Evolutionary conservation across 2,797 vertebrate species (phyloP).

Genomic region (Pangasius mekongensis): DNA sequence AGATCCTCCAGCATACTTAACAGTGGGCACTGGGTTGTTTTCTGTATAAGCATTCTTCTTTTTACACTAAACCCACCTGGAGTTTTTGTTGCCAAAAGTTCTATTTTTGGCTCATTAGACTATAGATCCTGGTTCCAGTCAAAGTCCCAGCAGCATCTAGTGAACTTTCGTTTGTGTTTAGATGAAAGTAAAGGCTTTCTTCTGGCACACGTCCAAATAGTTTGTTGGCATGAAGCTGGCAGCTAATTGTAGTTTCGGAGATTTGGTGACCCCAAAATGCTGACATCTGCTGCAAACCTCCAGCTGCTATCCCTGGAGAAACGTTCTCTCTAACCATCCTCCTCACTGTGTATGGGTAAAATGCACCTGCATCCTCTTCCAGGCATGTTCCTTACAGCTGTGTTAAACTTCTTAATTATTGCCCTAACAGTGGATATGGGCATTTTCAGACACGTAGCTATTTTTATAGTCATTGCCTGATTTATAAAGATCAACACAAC

Average conservation of each 20-base stretch:
- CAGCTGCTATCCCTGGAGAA: background rate
- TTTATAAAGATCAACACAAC: background rate
- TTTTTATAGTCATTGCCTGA: background rate
- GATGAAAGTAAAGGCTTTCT: constrained; percentile 7
- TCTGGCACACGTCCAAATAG: background rate
- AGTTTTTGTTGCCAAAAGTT: constrained; percentile 1
- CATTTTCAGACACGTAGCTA: background rate
- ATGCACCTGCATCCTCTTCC: background rate
- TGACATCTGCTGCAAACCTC: background rate
- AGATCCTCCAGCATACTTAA: background rate
- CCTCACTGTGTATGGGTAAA: background rate
- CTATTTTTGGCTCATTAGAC: background rate
- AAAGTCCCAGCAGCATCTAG: background rate
- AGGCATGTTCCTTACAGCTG: background rate
- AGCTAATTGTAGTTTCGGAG: background rate
- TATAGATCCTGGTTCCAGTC: background rate
- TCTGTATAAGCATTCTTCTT: background rate
- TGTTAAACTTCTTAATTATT: background rate
- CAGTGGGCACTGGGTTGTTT: background rate
- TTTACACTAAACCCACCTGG: background rate
- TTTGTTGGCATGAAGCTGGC: background rate
- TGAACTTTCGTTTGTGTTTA: background rate
- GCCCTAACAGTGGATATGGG: background rate
- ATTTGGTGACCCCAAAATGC: background rate
- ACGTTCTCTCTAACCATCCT: background rate